A percentile compares a stretch with the other conserved stretches of the same genome.
phyloP scores from a whole-genome alignment of 2,888 invertebrate genomes.

The Machimus rusticus region DNA sequence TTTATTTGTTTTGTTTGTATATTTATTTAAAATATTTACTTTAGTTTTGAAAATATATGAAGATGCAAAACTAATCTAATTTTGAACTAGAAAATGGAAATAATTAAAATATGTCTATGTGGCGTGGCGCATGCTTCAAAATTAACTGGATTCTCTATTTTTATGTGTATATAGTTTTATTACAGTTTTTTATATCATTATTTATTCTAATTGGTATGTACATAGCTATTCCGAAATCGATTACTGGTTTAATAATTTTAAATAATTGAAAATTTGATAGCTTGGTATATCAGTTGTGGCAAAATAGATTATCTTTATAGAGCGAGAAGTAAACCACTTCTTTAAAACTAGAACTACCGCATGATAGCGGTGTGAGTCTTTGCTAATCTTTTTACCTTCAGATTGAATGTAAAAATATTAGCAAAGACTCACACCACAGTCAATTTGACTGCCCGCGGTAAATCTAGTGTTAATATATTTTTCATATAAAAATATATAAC shows the following conservation, averaged over 20 bases:
- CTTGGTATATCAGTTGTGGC: too few species aligned
- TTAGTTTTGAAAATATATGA: not conserved
- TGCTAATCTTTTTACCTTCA: too few species aligned
- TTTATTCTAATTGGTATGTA: not conserved
- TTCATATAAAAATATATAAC: too few species aligned
- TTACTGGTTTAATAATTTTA: not conserved
- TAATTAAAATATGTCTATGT: not conserved
- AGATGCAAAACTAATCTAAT: not conserved
- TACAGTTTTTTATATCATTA: not conserved
- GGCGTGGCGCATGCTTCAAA: not conserved
- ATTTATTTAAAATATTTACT: not conserved
- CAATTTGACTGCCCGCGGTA: too few species aligned
- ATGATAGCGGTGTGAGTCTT: too few species aligned
- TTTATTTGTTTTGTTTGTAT: not conserved
- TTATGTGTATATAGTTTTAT: not conserved
- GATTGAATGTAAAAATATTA: too few species aligned
- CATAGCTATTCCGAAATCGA: not conserved
- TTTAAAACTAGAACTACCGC: too few species aligned
- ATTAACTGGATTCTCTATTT: not conserved
- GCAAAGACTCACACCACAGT: too few species aligned
- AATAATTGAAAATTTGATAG: too few species aligned
- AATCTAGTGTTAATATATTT: too few species aligned
- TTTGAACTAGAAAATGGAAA: not conserved
- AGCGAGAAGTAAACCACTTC: too few species aligned
- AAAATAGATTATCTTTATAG: too few species aligned